Evolutionary conservation across 2,888 invertebrate species (phyloP).

Genomic region (Cryptops parisi): DNA sequence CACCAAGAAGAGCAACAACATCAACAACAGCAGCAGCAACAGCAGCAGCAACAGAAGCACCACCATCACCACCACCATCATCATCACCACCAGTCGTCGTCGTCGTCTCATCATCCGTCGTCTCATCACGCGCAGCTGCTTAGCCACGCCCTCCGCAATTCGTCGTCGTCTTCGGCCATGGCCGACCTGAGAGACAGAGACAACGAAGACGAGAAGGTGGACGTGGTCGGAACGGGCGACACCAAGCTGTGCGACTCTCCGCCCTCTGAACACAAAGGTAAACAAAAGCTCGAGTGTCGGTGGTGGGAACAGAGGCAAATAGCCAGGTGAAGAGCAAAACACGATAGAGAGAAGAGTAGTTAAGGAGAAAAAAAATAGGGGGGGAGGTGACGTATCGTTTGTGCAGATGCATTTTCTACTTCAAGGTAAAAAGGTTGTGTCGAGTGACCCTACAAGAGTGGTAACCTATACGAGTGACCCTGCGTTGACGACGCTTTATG

Average conservation of each 20-base stretch:
- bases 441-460: too few species aligned
- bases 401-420: too few species aligned
- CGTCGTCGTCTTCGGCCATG: too few species aligned
- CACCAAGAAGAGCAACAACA: slow-evolving; percentile 29
- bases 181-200: slow-evolving; percentile 15
- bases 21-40: slow-evolving; percentile 29
- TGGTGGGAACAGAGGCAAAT: too few species aligned
- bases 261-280: slow-evolving; percentile 16
- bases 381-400: too few species aligned
- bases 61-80: slow-evolving; percentile 9
- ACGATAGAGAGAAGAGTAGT: too few species aligned
- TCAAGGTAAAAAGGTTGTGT: too few species aligned
- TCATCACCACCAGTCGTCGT: background rate
- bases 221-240: slow-evolving; percentile 17
- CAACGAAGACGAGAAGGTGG: slow-evolving; percentile 19
- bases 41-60: slow-evolving; percentile 8
- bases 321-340: too few species aligned
- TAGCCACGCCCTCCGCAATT: slow-evolving; percentile 5
- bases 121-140: background rate
- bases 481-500: too few species aligned
- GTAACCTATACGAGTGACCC: too few species aligned
- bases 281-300: too few species aligned
- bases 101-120: slow-evolving; percentile 5
- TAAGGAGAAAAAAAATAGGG: too few species aligned
- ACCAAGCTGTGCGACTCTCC: slow-evolving; percentile 16